Base-by-base conservation (phyloP, 30 jellyfish, hydroid and myxozoan genomes). In the Chrysaora quinquecirrha region DNA sequence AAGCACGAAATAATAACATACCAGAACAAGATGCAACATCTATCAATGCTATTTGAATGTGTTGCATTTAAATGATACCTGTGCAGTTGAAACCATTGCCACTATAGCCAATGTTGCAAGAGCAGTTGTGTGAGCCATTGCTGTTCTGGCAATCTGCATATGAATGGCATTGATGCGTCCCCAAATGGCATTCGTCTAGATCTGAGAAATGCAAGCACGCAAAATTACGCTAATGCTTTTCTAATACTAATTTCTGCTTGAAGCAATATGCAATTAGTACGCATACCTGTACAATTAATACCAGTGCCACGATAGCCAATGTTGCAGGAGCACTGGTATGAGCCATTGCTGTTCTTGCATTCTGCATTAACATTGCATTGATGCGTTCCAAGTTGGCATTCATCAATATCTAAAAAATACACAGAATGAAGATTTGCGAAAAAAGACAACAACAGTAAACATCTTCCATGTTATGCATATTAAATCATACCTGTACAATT, bases 271-370 rank as follows among this genome's bases (percentile, higher is more conserved):
- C n/a, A n/a, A n/a, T n/a, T n/a, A n/a, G n/a, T n/a, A n/a, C n/a
- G n/a, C 6, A 11, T 20, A 73, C 85, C 94, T 71, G 29, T 4
- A 78, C 96, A 86, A 0, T 75, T 56, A 22, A 68, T 22, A 18
- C 93, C 96, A 86, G 76, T 50, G 60, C 96, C 96, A 23, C 25
- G 11, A 43, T 22, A 75, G 23, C 96, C 98, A 25, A 61, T 32
- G 12, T 62, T 80, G 78, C 98, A 91, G n/a, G 24, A 22, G 71
- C 98, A 91, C 30, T 21, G 7, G 49, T 31, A 91, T n/a, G 98
- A 78, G 21, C 98, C 98, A 28, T 61, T 24, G 23, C 64, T 52
- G 54, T 86, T 91, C 22, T 29, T 18, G 52, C 98, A 91, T 1
- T 46, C 16, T 0, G 98, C 83, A 60, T 85, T 69, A 1, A 38